These are phyloP conservation scores for Adelognathus sp. DNA, from an alignment of 2,888 invertebrate species.

Conservation along the genomic window DNA sequence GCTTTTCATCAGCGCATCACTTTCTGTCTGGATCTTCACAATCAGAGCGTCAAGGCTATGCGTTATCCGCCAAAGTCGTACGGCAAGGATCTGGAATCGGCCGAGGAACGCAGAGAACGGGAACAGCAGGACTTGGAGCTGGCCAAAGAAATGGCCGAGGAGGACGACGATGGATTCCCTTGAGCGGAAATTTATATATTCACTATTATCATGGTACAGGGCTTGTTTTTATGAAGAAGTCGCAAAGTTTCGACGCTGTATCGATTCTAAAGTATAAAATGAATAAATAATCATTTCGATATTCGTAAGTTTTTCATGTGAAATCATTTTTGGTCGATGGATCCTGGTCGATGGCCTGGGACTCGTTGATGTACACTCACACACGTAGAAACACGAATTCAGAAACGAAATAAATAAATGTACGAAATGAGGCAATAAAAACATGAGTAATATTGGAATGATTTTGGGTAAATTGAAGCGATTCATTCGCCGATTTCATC, in stretches of 20 bases:
- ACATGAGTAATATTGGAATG: too few relatives aligned
- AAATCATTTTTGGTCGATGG: neutral
- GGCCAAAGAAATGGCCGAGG: slow-evolving; percentile 99
- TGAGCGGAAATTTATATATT: slow-evolving; percentile 68
- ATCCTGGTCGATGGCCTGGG: neutral
- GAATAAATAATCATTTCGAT: neutral
- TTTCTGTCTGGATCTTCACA: slow-evolving; percentile 98
- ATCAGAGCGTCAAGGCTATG: slow-evolving; percentile 99
- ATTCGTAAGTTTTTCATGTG: neutral
- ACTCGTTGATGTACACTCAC: neutral
- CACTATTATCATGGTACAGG: slow-evolving; percentile 38
- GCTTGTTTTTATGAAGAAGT: slow-evolving; percentile 8
- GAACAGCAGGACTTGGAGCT: slow-evolving; percentile 99
- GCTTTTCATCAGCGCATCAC: slow-evolving; percentile 98
- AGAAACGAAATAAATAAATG: too few relatives aligned
- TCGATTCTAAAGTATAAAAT: slow-evolving; percentile 42
- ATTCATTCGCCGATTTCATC: too few relatives aligned
- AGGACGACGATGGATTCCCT: slow-evolving; percentile 96
- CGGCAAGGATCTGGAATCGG: slow-evolving; percentile 98
- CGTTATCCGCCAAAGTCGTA: slow-evolving; percentile 99
- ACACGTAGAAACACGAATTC: neutral
- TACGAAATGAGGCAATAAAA: too few relatives aligned
- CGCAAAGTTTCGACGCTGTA: slow-evolving; percentile 32
- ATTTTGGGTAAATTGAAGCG: too few relatives aligned
- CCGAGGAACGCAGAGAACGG: slow-evolving; percentile 96